Conservation (phyloP, 2,888 invertebrate species). For the Pterostichus niger region DNA sequence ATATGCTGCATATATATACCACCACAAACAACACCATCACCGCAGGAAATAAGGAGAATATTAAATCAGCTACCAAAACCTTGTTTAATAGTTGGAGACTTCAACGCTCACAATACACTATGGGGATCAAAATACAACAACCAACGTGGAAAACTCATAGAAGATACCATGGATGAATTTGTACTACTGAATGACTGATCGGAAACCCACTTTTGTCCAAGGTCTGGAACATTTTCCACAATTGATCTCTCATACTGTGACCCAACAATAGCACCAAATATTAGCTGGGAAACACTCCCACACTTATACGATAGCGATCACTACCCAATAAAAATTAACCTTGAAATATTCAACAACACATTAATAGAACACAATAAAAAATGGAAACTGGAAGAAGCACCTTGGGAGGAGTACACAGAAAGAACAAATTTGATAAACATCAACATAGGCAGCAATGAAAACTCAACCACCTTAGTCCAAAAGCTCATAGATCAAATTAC, state of each 20-base stretch:
- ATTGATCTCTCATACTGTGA: slow-evolving; percentile 20
- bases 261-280: slow-evolving; percentile 1
- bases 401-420: background rate
- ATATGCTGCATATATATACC: no score
- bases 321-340: slow-evolving; percentile 38
- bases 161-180: slow-evolving; percentile 21
- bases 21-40: background rate
- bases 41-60: background rate
- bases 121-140: slow-evolving; percentile 24
- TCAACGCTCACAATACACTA: slow-evolving; percentile 37
- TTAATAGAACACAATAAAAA: background rate
- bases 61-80: slow-evolving; percentile 30
- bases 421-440: background rate
- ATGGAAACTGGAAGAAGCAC: background rate
- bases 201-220: slow-evolving; percentile 13
- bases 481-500: slow-evolving; percentile 6
- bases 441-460: background rate
- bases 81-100: slow-evolving; percentile 25
- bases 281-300: slow-evolving; percentile 36
- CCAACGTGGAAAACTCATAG: slow-evolving; percentile 5
- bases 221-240: slow-evolving; percentile 18
- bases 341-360: background rate
- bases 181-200: slow-evolving; percentile 24
- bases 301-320: slow-evolving; percentile 27
- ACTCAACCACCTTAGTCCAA: background rate